Evolutionary conservation across 2,888 invertebrate species (phyloP).

Genomic region (Eupithecia tripunctaria): DNA sequence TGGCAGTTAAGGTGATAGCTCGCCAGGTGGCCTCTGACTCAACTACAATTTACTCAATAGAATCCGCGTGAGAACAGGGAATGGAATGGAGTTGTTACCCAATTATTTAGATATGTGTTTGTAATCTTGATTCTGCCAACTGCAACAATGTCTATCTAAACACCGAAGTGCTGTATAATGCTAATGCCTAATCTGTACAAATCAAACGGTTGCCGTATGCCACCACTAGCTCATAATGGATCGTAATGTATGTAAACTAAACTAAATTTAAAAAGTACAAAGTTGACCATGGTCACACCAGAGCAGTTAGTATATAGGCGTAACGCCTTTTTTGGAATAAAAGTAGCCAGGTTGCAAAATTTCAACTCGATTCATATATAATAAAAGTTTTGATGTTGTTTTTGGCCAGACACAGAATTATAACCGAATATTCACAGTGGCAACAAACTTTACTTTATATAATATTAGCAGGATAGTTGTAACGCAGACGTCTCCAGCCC

Average conservation of each 20-base stretch:
- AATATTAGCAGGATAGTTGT: no score
- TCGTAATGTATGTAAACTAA: background rate
- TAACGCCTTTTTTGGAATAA: no score
- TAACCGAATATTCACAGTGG: no score
- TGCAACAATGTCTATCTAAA: no score
- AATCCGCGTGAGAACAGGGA: slow-evolving; percentile 51
- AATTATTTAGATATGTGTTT: background rate
- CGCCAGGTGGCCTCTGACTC: slow-evolving; percentile 74
- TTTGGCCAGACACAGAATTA: no score
- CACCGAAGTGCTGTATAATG: no score
- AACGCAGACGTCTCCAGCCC: slow-evolving; percentile 46
- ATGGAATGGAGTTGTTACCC: slow-evolving; percentile 15
- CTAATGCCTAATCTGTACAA: no score
- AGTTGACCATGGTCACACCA: background rate
- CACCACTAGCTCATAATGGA: background rate
- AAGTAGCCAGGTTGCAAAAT: no score
- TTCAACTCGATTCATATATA: no score
- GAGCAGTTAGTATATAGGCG: no score
- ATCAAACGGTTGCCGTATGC: background rate
- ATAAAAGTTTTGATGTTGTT: no score
- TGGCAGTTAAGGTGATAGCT: slow-evolving; percentile 63
- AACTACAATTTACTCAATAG: slow-evolving; percentile 68
- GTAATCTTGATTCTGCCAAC: background rate
- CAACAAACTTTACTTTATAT: no score
- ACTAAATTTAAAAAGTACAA: background rate